These are phyloP conservation scores for Gallinago media DNA, from an alignment of 2,113 vertebrate species.

Conservation along the genomic window DNA sequence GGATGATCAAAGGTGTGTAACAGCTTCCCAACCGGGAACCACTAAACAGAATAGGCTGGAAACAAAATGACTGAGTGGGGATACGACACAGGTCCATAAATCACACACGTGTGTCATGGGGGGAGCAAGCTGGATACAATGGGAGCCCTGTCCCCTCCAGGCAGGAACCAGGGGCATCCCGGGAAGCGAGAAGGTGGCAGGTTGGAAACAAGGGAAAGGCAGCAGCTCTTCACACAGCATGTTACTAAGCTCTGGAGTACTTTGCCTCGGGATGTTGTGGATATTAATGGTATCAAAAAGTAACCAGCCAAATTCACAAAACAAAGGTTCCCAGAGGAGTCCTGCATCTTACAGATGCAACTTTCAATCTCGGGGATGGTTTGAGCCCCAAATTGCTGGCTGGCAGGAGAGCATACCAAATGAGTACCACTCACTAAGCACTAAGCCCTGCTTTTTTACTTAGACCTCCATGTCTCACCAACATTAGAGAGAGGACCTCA, in stretches of 20 bases:
- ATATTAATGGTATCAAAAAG: not conserved
- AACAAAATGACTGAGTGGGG: not conserved
- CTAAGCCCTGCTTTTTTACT: not conserved
- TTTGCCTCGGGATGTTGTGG: not conserved
- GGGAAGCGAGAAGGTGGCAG: not conserved
- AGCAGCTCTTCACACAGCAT: not conserved
- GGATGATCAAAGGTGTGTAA: slow-evolving; percentile 63
- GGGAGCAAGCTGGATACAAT: not conserved
- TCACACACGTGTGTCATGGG: not conserved
- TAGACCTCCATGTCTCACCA: not conserved
- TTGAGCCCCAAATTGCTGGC: not conserved
- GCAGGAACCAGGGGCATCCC: fast-evolving
- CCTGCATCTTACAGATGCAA: not conserved
- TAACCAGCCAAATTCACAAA: not conserved
- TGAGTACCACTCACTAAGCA: not conserved
- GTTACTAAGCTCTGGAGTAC: not conserved
- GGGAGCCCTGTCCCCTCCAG: not conserved
- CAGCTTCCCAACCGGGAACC: slow-evolving; percentile 1
- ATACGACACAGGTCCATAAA: not conserved
- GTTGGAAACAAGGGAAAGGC: not conserved
- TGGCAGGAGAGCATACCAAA: not conserved
- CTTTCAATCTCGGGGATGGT: not conserved
- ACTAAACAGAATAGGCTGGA: slow-evolving; percentile 11
- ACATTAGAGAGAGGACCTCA: not conserved
- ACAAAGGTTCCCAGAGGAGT: not conserved